Conservation (phyloP, 2,888 invertebrate genomes). For the Kryphioiulus occultus region DNA sequence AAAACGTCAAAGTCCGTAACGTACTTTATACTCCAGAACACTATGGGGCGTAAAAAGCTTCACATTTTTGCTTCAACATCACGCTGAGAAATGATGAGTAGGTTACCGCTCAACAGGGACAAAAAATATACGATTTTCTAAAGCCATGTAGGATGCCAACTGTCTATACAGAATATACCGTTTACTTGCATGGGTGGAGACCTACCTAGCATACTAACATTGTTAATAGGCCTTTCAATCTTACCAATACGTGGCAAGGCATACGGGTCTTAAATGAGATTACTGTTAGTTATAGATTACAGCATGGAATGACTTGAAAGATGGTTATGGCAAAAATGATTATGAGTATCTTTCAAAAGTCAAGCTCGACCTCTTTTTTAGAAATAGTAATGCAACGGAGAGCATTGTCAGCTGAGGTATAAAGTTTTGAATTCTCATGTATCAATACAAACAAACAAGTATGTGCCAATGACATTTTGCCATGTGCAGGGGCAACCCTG, state of each 20-base stretch:
- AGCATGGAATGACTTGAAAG: no score
- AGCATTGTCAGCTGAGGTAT: no score
- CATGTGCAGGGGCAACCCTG: no score
- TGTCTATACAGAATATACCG: not conserved
- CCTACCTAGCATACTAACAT: not conserved
- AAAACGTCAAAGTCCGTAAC: constrained; percentile 1
- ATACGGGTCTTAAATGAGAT: not conserved
- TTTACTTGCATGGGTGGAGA: not conserved
- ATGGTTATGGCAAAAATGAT: no score
- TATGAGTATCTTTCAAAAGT: no score
- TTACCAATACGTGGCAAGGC: not conserved
- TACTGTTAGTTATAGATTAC: no score
- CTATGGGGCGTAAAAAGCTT: not conserved
- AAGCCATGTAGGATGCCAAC: not conserved
- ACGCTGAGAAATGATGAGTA: constrained; percentile 1
- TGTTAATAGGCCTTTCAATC: not conserved
- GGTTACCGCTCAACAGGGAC: not conserved
- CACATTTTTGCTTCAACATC: constrained; percentile 10
- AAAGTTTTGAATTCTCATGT: no score
- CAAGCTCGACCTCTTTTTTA: no score
- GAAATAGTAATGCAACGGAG: no score
- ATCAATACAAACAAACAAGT: no score
- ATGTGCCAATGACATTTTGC: no score
- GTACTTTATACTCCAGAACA: not conserved
- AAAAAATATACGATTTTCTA: not conserved